A percentile compares a stretch with the other conserved stretches of the same genome.
Evolutionary conservation across 2,797 vertebrate species (phyloP).

Genomic region (Leptodactylus fallax): DNA sequence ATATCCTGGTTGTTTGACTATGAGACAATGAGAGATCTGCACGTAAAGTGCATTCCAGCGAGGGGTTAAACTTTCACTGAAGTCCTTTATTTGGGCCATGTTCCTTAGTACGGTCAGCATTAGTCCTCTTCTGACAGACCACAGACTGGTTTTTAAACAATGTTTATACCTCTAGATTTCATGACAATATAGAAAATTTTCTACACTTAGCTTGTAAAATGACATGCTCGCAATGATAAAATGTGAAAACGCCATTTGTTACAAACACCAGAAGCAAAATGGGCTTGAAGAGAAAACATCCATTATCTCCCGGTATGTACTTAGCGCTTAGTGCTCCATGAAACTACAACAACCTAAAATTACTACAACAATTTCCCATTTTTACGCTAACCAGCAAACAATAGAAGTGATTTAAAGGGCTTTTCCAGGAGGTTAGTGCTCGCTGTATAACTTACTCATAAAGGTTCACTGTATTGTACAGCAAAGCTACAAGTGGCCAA

Average conservation of each 20-base stretch:
- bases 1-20: not conserved
- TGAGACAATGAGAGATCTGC: not conserved
- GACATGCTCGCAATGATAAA: not conserved
- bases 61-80: not conserved
- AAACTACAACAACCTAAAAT: constrained; percentile 25
- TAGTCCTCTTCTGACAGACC: not conserved
- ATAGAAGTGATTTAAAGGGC: constrained; percentile 37
- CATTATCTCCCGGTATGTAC: constrained; percentile 11
- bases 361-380: constrained; percentile 30
- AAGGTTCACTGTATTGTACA: not conserved
- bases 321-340: constrained; percentile 34
- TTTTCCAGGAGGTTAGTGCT: not conserved
- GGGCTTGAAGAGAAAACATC: constrained; percentile 29
- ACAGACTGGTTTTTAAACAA: not conserved
- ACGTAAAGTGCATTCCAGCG: not conserved
- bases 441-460: not conserved
- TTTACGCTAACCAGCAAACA: constrained; percentile 18
- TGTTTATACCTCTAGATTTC: not conserved
- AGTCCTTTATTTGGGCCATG: not conserved
- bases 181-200: not conserved
- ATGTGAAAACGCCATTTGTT: constrained; percentile 11
- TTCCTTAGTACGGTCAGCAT: not conserved
- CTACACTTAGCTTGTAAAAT: not conserved
- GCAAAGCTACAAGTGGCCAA: not conserved
- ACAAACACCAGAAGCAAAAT: constrained; percentile 11